Evolutionary conservation across 2,888 invertebrate genomes (phyloP).

Genomic region (Allygus modestus): DNA sequence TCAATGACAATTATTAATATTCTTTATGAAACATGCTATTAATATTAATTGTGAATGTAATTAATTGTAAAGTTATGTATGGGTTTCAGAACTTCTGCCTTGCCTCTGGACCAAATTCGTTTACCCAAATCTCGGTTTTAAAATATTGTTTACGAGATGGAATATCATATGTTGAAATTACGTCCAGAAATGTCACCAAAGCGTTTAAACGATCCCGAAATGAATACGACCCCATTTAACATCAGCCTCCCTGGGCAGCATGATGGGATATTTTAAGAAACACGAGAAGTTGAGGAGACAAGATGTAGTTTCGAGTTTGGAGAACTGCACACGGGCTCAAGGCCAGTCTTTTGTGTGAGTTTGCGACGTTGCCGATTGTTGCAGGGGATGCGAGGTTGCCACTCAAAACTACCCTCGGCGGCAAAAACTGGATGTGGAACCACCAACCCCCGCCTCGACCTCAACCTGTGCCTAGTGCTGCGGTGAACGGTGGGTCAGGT

Average conservation of each 20-base stretch:
- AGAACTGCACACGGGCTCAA: constrained; percentile 44
- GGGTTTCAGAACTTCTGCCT: too few species aligned
- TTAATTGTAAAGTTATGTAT: too few species aligned
- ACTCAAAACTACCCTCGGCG: constrained; percentile 21
- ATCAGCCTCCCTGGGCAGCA: not conserved
- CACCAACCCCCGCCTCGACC: not conserved
- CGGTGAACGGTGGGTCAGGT: not conserved
- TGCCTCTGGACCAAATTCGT: too few species aligned
- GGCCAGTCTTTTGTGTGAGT: constrained; percentile 52
- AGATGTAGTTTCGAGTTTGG: constrained; percentile 33
- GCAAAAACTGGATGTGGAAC: constrained; percentile 40
- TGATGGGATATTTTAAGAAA: constrained; percentile 43
- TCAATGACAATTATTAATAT: too few species aligned
- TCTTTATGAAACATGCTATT: too few species aligned
- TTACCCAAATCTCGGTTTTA: too few species aligned
- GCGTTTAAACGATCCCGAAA: not conserved
- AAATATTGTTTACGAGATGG: too few species aligned
- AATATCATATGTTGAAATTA: too few species aligned
- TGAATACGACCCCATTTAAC: not conserved
- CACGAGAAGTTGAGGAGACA: constrained; percentile 38
- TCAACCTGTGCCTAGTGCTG: constrained; percentile 6
- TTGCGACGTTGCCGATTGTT: constrained; percentile 44
- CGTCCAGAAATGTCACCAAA: too few species aligned
- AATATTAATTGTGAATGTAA: too few species aligned
- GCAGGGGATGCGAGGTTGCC: constrained; percentile 54